These are phyloP conservation scores for Pheosia gnoma DNA, from an alignment of 2,888 invertebrate species.

Conservation along the genomic window DNA sequence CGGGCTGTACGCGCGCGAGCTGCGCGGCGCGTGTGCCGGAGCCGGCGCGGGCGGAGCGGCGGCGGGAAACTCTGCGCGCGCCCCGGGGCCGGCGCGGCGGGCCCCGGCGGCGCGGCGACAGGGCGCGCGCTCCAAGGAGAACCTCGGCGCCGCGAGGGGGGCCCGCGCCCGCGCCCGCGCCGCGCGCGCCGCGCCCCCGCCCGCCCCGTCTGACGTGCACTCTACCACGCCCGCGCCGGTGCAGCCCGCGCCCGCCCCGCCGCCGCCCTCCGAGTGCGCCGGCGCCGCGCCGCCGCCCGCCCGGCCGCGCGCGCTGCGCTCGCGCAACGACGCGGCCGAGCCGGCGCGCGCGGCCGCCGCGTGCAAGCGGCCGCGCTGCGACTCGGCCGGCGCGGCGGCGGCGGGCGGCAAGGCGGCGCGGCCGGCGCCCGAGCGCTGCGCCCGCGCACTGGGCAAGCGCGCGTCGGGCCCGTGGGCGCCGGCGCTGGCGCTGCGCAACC, in stretches of 20 bases:
- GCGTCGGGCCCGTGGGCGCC: constrained; percentile 71
- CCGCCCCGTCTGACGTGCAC: constrained; percentile 59
- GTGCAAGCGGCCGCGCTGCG: constrained; percentile 35
- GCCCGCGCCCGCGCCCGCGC: constrained; percentile 61
- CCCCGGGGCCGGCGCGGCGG: constrained; percentile 71
- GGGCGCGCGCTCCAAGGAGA: constrained; percentile 74
- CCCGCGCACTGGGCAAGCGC: constrained; percentile 58
- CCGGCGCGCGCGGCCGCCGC: constrained; percentile 40
- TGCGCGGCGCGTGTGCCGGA: constrained; percentile 49
- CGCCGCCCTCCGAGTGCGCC: constrained; percentile 23
- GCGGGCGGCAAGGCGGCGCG: constrained; percentile 41
- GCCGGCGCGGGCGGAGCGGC: constrained; percentile 46
- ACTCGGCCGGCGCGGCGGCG: constrained; percentile 30
- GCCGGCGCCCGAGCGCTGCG: constrained; percentile 45
- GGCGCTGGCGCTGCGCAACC: constrained; percentile 71
- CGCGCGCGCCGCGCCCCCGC: constrained; percentile 51
- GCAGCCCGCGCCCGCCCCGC: constrained; percentile 19
- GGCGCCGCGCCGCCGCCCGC: constrained; percentile 29
- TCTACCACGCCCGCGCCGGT: constrained; percentile 54
- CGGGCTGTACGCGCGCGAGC: constrained; percentile 54
- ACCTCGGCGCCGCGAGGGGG: constrained; percentile 65
- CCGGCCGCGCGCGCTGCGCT: constrained; percentile 53
- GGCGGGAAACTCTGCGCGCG: constrained; percentile 74
- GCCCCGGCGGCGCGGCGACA: constrained; percentile 67
- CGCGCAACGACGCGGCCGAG: constrained; percentile 52